phyloP scores from a whole-genome alignment of 2,888 invertebrate species.

The Cheilosia pagana region DNA sequence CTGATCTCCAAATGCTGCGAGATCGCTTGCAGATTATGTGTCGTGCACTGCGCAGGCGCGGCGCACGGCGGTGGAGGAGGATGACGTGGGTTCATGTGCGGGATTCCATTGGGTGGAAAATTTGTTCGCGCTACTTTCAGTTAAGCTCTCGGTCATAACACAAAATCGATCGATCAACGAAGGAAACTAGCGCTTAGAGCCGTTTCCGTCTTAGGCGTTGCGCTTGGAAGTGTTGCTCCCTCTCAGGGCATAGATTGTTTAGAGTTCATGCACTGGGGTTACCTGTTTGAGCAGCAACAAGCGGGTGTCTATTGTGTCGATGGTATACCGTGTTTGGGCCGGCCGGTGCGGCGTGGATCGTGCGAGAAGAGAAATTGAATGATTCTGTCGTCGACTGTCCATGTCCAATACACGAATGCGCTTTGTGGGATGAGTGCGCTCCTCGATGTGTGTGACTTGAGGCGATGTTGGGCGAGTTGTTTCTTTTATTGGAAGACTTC shows the following conservation, averaged over 20 bases:
- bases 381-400: slow-evolving; percentile 48
- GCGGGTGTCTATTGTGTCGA: slow-evolving; percentile 53
- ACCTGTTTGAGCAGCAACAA: slow-evolving; percentile 15
- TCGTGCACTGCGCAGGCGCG: slow-evolving; percentile 25
- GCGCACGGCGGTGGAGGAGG: background rate
- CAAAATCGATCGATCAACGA: slow-evolving; percentile 70
- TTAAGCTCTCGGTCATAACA: slow-evolving; percentile 51
- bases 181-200: slow-evolving; percentile 61
- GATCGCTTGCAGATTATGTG: slow-evolving; percentile 55
- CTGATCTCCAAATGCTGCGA: slow-evolving; percentile 30
- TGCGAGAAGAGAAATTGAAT: slow-evolving; percentile 54
- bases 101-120: slow-evolving; percentile 70
- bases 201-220: slow-evolving; percentile 69
- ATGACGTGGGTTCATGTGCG: slow-evolving; percentile 6
- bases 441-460: slow-evolving; percentile 13
- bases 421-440: slow-evolving; percentile 38
- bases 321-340: slow-evolving; percentile 51
- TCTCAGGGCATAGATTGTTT: slow-evolving; percentile 28
- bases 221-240: slow-evolving; percentile 69
- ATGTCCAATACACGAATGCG: slow-evolving; percentile 13
- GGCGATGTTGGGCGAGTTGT: slow-evolving; percentile 33
- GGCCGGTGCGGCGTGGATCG: slow-evolving; percentile 43
- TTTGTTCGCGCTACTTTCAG: slow-evolving; percentile 72
- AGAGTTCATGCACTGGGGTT: slow-evolving; percentile 64
- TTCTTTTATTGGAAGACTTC: slow-evolving; percentile 54